Base-by-base conservation (phyloP, 2,888 invertebrate genomes). In the Herminia tarsipennalis region DNA sequence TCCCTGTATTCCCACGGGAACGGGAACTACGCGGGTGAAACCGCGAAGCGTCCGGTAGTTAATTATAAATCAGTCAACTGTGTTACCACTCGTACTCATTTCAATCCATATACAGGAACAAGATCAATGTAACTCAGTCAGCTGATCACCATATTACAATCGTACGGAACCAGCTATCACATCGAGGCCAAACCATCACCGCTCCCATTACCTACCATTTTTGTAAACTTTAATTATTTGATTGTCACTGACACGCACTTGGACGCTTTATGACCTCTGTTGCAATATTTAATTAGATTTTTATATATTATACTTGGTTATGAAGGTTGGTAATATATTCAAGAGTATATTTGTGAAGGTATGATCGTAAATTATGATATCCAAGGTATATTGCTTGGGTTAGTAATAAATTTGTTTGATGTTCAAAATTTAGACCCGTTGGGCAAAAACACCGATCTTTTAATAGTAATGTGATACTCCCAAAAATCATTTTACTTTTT, bases 201-300 rank as follows among this genome's bases (percentile, higher is more conserved):
- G 30, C 9, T 1, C 27, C 28, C 18, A 48, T 64, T 62, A 50
- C 33, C 9, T 10, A 24, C 58, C 58, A 22, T 50, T 57, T 52
- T 48, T 41, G 66, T 29, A 16, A 22, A 40, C 28, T 52, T 54
- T 64, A 64, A 64, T 66, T 62, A 66, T 58, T 54, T 44, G 39
- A 56, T 46, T 66, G 67, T 59, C 67, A 66, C 64, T 64, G 66
- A 20, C 64, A 66, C 64, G 63, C 48, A 34, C 51, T 14, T 27
- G 16, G 3, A 32, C 58, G 46, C 47, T 46, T 49, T 51, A 45
- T 27, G 29, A 28, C 1, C 5, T 16, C 20, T 63, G 51, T 51
- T 49, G 66, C 46, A 66, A 63, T 35, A 27, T 40, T 28, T 49
- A 39, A 51, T 64, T 55, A 42, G 25, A 40, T 39, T 40, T 39